Conservation (phyloP, 23 tunicate genomes). For the Styela plicata region DNA sequence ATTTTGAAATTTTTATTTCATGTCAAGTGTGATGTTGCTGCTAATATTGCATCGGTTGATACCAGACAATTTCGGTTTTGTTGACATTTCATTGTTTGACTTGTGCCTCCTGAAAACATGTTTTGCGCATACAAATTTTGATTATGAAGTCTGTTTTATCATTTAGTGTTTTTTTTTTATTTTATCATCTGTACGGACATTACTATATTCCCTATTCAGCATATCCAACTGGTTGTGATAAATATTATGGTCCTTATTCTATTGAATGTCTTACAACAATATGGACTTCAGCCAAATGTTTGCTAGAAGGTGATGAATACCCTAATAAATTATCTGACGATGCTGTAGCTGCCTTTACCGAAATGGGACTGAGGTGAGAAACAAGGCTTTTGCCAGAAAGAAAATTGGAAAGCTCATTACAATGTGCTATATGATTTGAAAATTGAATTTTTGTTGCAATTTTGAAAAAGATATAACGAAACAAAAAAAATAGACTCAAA, state of each 20-base stretch:
- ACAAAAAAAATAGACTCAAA: too few relatives aligned
- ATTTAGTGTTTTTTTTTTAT: neutral
- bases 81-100: too few relatives aligned
- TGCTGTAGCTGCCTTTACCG: neutral
- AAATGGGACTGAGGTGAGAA: conserved; percentile 11
- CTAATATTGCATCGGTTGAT: too few relatives aligned
- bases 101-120: neutral
- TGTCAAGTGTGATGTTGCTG: too few relatives aligned
- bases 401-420: too few relatives aligned
- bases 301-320: conserved; percentile 17
- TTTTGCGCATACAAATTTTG: too few relatives aligned
- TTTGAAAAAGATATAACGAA: too few relatives aligned
- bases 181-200: neutral
- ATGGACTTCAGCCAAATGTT: conserved; percentile 10
- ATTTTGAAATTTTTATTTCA: too few relatives aligned
- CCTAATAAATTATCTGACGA: neutral
- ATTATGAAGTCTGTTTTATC: neutral
- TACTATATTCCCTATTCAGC: neutral
- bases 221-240: conserved; percentile 24
- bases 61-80: too few relatives aligned
- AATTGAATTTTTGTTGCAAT: too few relatives aligned
- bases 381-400: too few relatives aligned
- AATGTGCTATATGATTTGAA: too few relatives aligned
- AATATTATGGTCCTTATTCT: conserved; percentile 25
- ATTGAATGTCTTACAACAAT: conserved; percentile 15